Base-by-base conservation (phyloP, 2,888 invertebrate species). In the Lordiphosa fenestrarum region DNA sequence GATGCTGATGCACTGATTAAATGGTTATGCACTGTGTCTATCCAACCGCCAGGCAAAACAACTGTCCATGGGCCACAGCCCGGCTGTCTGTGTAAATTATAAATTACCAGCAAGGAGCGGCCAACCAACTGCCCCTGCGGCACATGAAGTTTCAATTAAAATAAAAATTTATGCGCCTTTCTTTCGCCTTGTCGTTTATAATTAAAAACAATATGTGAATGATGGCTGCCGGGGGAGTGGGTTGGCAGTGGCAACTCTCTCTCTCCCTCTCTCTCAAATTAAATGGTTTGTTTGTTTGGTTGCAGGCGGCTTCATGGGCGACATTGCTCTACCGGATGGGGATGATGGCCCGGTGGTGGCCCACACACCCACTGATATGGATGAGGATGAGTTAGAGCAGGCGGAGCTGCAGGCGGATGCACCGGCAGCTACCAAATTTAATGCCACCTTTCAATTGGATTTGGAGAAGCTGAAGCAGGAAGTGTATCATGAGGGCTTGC, bases 401-500 rank as follows among this genome's bases (percentile, higher is more conserved):
- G 78, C 76, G 23, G 69, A 53, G 23, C 65, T 81, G 64, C 58
- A 49, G 44, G 69, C 72, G 57, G 73, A 71, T 78, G 77, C 67
- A 39, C 66, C 57, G n/a, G 13, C 62, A 19, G 42, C 53, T 15
- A 12, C 30, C 46, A 80, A 83, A 66, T 91, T 92, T 65, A 94
- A 93, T 89, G 92, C 93, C 85, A 92, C 92, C 21, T 91, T 94
- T 58, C 93, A 94, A 87, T 93, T 94, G 87, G 95, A 95, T 87
- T 91, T 95, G n/a, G 95, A 95, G 86, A 93, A 94, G 85, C 92
- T 95, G 77, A 94, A 95, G 81, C 94, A 95, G 82, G 95, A 95
- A 88, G 94, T 95, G 6, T 91, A 95, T 52, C 91, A 93, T 54
- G 95, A 95, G 89, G 95, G 95, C 0, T 90, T 95, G 12, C 95